Percentiles rank a stretch among this genome's conserved stretches.
Evolutionary conservation across 2,113 vertebrate species (phyloP).

Genomic region (Cranoglanis bouderius): DNA sequence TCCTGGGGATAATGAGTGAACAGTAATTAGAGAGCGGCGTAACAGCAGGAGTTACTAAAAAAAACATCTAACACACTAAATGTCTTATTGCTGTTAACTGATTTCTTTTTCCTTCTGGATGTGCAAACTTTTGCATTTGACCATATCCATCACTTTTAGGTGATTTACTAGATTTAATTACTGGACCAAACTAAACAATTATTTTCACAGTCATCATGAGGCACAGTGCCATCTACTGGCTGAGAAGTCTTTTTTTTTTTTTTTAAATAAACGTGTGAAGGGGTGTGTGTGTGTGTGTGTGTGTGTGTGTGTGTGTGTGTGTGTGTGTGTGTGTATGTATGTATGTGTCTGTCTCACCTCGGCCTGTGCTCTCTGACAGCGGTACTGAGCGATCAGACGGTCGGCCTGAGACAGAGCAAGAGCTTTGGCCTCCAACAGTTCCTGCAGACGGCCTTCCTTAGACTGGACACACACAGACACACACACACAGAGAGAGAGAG

Average conservation of each 20-base stretch:
- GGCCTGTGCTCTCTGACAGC: constrained; percentile 87
- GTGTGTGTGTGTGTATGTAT: too few species aligned
- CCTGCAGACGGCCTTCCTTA: constrained; percentile 90
- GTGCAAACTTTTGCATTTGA: background rate
- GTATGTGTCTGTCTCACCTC: constrained; percentile 76
- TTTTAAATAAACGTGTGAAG: too few species aligned
- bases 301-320: too few species aligned
- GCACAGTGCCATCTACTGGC: background rate
- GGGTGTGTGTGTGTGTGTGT: too few species aligned
- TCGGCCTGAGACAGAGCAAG: constrained; percentile 89
- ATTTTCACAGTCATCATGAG: background rate
- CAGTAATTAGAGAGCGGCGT: too few species aligned
- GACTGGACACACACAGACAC: too few species aligned
- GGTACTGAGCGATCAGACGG: constrained; percentile 88
- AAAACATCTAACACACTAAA: background rate
- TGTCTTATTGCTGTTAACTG: background rate
- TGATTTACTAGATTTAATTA: background rate
- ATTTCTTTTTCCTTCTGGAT: too few species aligned
- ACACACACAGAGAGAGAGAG: too few species aligned
- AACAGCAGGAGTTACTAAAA: background rate
- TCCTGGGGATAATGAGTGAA: background rate
- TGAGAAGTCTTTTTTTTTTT: background rate
- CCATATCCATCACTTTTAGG: background rate
- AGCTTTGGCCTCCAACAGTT: constrained; percentile 91
- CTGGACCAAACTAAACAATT: background rate